Base-by-base conservation (phyloP, 2,888 invertebrate genomes). In the Caenorhabditis zanzibari region DNA sequence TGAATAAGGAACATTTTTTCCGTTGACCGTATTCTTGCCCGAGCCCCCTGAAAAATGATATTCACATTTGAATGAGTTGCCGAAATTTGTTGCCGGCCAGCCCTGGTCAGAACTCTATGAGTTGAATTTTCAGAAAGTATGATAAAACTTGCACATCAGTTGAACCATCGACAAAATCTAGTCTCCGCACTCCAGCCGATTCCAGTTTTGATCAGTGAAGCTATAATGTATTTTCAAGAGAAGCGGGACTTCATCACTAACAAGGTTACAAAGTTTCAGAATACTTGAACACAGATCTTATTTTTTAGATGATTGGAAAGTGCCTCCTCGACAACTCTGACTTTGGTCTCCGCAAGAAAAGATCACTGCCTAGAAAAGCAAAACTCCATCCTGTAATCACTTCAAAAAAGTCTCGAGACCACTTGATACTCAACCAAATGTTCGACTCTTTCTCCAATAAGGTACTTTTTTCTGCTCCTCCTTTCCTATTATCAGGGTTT, bases 151-250 rank as follows among this genome's bases (percentile, higher is more conserved):
- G 75, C 80, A 0, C 58, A 64, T 32, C 75, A 71, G 24, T 24
- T 84, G 41, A 84, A 81, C 24, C 47, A 71, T 16, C 56, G 68
- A 7, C 84, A 84, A 38, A 84, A 81, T 14, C 19, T 84, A 16
- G 72, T 84, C 3, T 81, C 80, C 0, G 64, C 84, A 10, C 52
- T 84, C 0, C 54, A 66, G 26, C 84, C 84, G 0, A 61, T 84
- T n/a, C 72, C 84, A 16, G 59, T 84, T 14, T 41, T 84, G 14
- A 84, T 84, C 19, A 84, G 84, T 68, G 84, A 84, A 72, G 84
- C 84, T 6, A 41, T 84, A 19, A 84, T 84, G 84, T 22, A 76
- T 22, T 84, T 81, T 44, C 84, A 84, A 68, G 84, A 84, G 49
- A 71, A 72, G 47, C 19, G 68, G 19, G 84, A 84, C 35, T 81